Evolutionary conservation across 2,888 invertebrate genomes (phyloP).

Genomic region (Bombylius major): DNA sequence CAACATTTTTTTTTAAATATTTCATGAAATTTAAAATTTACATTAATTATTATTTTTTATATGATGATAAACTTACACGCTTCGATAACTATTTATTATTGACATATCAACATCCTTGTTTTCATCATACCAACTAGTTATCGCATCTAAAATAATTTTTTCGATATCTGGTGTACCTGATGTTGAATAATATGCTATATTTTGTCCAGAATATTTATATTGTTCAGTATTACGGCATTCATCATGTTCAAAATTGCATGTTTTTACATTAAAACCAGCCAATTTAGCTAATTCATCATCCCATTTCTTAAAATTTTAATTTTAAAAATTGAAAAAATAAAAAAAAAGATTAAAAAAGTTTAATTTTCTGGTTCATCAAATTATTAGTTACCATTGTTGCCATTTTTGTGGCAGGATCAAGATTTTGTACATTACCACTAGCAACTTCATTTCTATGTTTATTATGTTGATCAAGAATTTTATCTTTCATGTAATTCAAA

Average conservation of each 20-base stretch:
- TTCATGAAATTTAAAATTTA: too few species aligned
- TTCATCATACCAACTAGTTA: slow-evolving; percentile 8
- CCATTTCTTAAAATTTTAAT: slow-evolving; percentile 8
- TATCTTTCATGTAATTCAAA: neutral
- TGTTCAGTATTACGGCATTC: slow-evolving; percentile 2
- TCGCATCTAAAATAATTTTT: neutral
- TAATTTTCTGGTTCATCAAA: neutral
- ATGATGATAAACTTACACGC: too few species aligned
- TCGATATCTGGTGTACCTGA: neutral
- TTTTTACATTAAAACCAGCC: slow-evolving; percentile 16
- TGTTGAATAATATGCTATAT: neutral
- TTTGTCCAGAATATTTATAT: slow-evolving; percentile 8
- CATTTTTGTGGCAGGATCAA: slow-evolving; percentile 14
- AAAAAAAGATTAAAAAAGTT: neutral
- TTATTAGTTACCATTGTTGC: slow-evolving; percentile 6
- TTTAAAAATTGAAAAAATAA: neutral
- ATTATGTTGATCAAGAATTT: slow-evolving; percentile 11
- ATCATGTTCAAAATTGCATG: slow-evolving; percentile 10
- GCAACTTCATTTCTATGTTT: slow-evolving; percentile 15
- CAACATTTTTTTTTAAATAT: too few species aligned
- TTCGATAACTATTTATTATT: neutral
- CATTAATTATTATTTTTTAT: too few species aligned
- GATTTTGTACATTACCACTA: slow-evolving; percentile 10
- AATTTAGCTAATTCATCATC: slow-evolving; percentile 14
- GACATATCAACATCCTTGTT: slow-evolving; percentile 1